These are phyloP conservation scores for Adelognathus sp. DNA, from an alignment of 2,888 invertebrate species.

Conservation along the genomic window DNA sequence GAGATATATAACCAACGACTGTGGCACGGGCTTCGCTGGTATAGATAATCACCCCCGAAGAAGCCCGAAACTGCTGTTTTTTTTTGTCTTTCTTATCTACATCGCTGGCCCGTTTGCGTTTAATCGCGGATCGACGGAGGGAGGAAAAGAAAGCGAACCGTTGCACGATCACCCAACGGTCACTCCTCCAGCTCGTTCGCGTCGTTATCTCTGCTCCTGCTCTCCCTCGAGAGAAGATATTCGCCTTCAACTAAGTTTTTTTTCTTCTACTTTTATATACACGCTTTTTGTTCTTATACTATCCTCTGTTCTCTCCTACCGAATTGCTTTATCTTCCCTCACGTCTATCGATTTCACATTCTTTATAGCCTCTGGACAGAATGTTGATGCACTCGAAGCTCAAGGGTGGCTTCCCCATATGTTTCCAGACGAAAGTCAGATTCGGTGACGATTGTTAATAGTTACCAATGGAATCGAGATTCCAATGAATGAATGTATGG, in stretches of 20 bases:
- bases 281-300: neutral
- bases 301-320: neutral
- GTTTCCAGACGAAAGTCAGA: no score
- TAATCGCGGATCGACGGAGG: neutral
- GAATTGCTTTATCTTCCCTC: neutral
- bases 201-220: neutral
- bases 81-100: slow-evolving; percentile 46
- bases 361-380: neutral
- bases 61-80: slow-evolving; percentile 24
- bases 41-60: slow-evolving; percentile 53
- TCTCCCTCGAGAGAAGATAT: no score
- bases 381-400: neutral
- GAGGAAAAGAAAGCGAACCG: slow-evolving; percentile 9
- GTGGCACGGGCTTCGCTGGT: slow-evolving; percentile 25
- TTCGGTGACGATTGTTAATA: no score
- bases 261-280: neutral
- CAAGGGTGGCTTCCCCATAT: neutral
- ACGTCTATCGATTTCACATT: neutral
- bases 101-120: slow-evolving; percentile 12
- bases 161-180: slow-evolving; percentile 31
- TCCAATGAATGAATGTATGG: no score
- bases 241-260: neutral
- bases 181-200: neutral
- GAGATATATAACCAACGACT: slow-evolving; percentile 10
- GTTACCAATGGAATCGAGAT: no score